Evolutionary conservation across 2,797 vertebrate species (phyloP).

Genomic region (Vipera ursinii): DNA sequence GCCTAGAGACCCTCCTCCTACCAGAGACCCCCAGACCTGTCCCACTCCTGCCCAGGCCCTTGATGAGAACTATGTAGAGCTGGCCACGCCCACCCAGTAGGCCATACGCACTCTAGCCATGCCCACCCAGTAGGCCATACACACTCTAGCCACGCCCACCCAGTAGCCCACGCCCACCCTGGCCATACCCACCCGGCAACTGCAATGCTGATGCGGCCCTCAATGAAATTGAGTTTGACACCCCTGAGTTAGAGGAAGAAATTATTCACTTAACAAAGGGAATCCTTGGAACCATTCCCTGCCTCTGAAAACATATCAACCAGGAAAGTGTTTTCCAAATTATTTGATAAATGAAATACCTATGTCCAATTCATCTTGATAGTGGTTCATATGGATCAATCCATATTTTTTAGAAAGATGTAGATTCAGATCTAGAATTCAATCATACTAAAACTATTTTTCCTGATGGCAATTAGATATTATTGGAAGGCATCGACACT

Average conservation of each 20-base stretch:
- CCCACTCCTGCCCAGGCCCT: too few species aligned
- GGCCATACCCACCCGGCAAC: too few species aligned
- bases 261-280: neutral
- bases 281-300: neutral
- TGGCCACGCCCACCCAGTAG: too few species aligned
- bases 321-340: neutral
- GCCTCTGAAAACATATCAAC: neutral
- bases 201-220: too few species aligned
- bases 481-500: neutral
- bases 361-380: neutral
- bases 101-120: too few species aligned
- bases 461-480: neutral
- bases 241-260: neutral
- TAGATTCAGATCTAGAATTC: neutral
- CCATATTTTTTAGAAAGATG: neutral
- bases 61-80: too few species aligned
- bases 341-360: neutral
- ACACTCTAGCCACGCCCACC: too few species aligned
- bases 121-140: too few species aligned
- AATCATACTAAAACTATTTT: neutral
- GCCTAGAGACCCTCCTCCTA: too few species aligned
- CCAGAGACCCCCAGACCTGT: too few species aligned
- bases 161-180: too few species aligned
- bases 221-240: too few species aligned
- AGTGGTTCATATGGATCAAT: neutral